These are phyloP conservation scores for Cotesia glomerata DNA, from an alignment of 1,140 invertebrate species.

Conservation along the genomic window DNA sequence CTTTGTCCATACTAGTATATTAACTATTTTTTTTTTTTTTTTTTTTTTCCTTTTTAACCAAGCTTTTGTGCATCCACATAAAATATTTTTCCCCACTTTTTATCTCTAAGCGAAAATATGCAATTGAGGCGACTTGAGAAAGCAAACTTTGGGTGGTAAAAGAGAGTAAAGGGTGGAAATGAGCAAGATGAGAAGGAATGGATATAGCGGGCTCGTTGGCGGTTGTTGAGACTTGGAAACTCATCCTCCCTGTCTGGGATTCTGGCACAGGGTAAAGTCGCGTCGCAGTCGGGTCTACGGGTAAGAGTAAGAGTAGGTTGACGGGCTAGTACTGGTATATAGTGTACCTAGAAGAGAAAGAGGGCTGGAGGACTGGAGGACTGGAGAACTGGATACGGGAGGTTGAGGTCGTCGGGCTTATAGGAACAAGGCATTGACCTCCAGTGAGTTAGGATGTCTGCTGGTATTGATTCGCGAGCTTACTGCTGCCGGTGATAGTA, in stretches of 20 bases:
- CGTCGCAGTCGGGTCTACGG: background rate
- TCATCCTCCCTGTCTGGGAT: conserved; percentile 7
- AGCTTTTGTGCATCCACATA: background rate
- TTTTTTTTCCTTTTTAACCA: background rate
- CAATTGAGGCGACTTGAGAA: background rate
- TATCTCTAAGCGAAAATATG: background rate
- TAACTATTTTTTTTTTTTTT: conserved; percentile 15
- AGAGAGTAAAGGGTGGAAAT: background rate
- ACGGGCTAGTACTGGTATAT: background rate
- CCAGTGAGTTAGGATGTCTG: conserved; percentile 56
- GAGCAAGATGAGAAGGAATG: background rate
- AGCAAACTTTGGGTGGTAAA: background rate
- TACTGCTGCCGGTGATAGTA: background rate
- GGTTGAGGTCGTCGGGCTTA: conserved; percentile 55
- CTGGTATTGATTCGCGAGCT: conserved; percentile 43
- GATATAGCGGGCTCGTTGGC: background rate
- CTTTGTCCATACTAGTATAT: conserved; percentile 43
- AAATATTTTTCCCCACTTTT: background rate
- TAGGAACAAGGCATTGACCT: conserved; percentile 57
- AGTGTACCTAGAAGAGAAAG: conserved; percentile 5
- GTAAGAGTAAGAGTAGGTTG: background rate
- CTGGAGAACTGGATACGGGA: conserved; percentile 43
- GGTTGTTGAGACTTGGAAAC: conserved; percentile 10
- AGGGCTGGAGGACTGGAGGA: conserved; percentile 19
- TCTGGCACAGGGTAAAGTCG: conserved; percentile 29